Base-by-base conservation (phyloP, 2,888 invertebrate genomes). In the Lasioglossum leucozonium region DNA sequence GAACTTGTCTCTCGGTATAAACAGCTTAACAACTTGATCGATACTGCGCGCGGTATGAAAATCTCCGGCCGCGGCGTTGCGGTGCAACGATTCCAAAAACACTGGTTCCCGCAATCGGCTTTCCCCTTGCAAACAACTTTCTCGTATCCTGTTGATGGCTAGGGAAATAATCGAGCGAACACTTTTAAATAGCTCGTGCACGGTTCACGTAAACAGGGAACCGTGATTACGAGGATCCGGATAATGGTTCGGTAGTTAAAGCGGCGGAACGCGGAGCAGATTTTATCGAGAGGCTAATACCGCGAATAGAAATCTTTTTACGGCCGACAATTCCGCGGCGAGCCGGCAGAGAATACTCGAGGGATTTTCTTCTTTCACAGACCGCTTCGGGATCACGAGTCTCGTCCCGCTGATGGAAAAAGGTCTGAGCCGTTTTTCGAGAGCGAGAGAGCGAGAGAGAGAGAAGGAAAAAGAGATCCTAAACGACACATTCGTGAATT, bases 401-500 rank as follows among this genome's bases (percentile, higher is more conserved):
- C 62, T 40, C 72, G 34, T 51, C 65, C 65, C n/a, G 37, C 16
- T 62, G 69, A 69, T 79, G 69, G 44, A 58, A 74, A 69, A 72
- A 37, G 40, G 55, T 82, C 55, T 81, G 16, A 40, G 13, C 67
- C 58, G 76, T 77, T 79, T 84, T 79, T 78, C 67, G 42, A 18
- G 80, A 37, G 30, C 30, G 10, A 22, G 34, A 30, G 6, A 30
- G 62, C 16, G 44, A 44, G 4, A 16, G 47, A 18, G 80, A 37
- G 16, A 62, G 10, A 34, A 37, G 6, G 2, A 30, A 16, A 30
- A 30, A 30, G 34, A 65, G 34, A 73, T 72, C 42, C 55, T 30
- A 44, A 47, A 69, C 80, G 67, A 84, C 84, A 55, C 55, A 34
- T 58, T 74, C n/a, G 71, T 37, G 74, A 79, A 81, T 85, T 81